Evolutionary conservation across 2,113 vertebrate species (phyloP), one percentile per base, ranked within the genome.

Genomic region (Phalacrocorax brasilianus): DNA sequence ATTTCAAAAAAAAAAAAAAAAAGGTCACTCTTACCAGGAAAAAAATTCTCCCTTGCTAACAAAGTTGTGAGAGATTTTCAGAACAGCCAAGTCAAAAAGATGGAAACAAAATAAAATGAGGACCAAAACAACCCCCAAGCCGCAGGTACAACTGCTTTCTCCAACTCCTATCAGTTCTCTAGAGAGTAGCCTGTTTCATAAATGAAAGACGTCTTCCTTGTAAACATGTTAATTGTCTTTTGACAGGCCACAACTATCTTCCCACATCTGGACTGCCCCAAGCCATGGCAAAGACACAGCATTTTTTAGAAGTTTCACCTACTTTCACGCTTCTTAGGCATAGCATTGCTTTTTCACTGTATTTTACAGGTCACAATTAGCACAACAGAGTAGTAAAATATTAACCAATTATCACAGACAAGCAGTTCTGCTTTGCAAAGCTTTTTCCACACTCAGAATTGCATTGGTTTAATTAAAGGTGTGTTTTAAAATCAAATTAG

Each of bases 41-140:
- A 95, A 85, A 86, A 82, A 27, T 24, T 58, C 63, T 93, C 10
- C 11, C 81, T 96, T 97, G 47, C 27, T 96, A 85, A 90, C 35
- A 94, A 96, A 93, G 67, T n/a, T 21, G 53, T 68, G 63, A 97
- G 89, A 86, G 96, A 93, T 92, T 40, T 78, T 93, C 87, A 75
- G 78, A 93, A 73, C n/a, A 91, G 81, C 55, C 90, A 88, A 89
- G 77, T n/a, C 52, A 87, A 92, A 97, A 83, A 82, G 21, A 30
- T 27, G 9, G 24, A 75, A 92, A 78, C 18, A 67, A 82, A 95
- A 40, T 35, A 1, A 2, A 56, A 88, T 76, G 58, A 38, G 16
- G 0, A 52, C 7, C 50, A 23, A 91, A 92, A 85, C 38, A 72
- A 44, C 1, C 26, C 15, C 6, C 28, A 91, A 59, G 53, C 35